Evolutionary conservation across 2,113 vertebrate species (phyloP), one percentile per base, ranked within the genome.

Genomic region (Gobiocypris rarus): DNA sequence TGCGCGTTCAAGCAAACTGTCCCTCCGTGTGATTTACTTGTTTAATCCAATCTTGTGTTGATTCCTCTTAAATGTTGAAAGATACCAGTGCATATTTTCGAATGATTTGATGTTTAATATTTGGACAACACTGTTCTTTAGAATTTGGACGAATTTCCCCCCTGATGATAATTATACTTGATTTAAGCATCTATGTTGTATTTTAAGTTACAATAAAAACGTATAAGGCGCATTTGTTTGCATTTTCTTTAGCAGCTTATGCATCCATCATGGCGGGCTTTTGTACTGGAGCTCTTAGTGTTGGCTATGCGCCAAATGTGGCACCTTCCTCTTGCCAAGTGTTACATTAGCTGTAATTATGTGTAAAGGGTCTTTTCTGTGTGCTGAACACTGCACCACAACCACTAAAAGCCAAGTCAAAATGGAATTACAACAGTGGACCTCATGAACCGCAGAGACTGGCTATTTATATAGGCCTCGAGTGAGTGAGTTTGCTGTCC

Each of bases 281-380:
- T 52, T 86, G 48, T 82, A 14, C 10, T 75, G 34, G 43, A 70
- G 75, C 83, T 81, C 81, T 81, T 78, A 85, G 38, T 70, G 67
- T 56, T 86, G 89, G 87, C 81, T 28, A 45, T 65, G 24, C 54
- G 78, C 87, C 89, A 87, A 87, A 82, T 71, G 15, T 83, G 73
- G 58, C 83, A 87, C 81, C 87, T 81, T 82, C 84, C 74, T 38
- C 84, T 81, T 86, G 85, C 83, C 90, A 86, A 81, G 80, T 84
- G 81, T 89, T 88, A 85, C 75, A 81, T 88, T 89, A 87, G 82
- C 83, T 88, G 75, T 88, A 87, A 89, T 89, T 89, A 88, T 52
- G 67, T 87, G 85, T 88, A 89, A 87, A 86, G 63, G 82, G 65
- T 58, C 24, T 74, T 56, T 63, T 50, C 54, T 67, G 71, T 82